phyloP scores from a whole-genome alignment of 2,888 invertebrate genomes.

The Xanthostigma xanthostigma region DNA sequence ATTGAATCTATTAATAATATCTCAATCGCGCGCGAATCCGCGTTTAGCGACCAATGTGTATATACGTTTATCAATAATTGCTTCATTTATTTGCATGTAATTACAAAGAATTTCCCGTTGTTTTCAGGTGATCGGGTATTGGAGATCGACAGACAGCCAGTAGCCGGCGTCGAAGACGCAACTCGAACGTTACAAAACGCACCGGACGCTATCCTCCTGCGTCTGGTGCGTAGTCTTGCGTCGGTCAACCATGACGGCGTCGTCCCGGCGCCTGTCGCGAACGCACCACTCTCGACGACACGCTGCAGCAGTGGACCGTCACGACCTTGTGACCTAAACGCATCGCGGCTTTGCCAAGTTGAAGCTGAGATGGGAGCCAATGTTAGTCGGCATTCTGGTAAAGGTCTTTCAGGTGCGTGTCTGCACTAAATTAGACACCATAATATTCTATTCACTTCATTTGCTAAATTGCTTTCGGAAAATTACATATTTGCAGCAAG shows the following conservation, averaged over 20 bases:
- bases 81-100: no score
- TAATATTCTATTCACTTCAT: neutral
- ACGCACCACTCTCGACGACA: slow-evolving; percentile 28
- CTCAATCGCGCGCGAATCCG: no score
- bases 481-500: no score
- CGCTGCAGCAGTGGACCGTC: slow-evolving; percentile 9
- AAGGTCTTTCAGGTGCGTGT: slow-evolving; percentile 21
- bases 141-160: slow-evolving; percentile 2
- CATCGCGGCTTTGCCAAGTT: slow-evolving; percentile 11
- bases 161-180: neutral
- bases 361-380: slow-evolving; percentile 50
- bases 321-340: slow-evolving; percentile 13
- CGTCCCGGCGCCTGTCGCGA: slow-evolving; percentile 20
- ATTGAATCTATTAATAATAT: no score
- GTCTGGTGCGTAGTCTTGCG: slow-evolving; percentile 25
- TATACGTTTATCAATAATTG: no score
- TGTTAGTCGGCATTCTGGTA: slow-evolving; percentile 60
- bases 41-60: no score
- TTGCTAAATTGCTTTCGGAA: no score
- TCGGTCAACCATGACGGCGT: slow-evolving; percentile 33
- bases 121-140: slow-evolving; percentile 2
- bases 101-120: no score
- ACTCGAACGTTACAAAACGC: neutral
- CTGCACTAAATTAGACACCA: neutral
- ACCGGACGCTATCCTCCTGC: slow-evolving; percentile 33